Evolutionary conservation across 2,113 vertebrate genomes (phyloP), one percentile per base, ranked within the genome.

Genomic region (Saccopteryx bilineata): DNA sequence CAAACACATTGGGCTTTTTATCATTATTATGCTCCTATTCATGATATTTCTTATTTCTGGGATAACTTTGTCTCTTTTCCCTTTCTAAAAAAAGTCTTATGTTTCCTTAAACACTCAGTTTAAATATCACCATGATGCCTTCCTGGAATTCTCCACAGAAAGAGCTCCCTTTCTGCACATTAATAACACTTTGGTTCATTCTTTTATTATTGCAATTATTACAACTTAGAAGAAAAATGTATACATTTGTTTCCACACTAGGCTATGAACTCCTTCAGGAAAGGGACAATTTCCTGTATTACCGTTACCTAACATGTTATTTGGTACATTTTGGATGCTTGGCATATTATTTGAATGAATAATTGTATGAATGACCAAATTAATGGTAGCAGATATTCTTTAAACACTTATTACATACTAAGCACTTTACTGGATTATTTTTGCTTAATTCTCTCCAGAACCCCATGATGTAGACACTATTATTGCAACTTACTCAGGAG

Each of bases 371-470:
- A 87, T 92, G 46, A 79, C 48, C 33, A 68, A 83, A 93, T 63
- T 58, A 93, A 91, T 83, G 76, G 78, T 4, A 90, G 65, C 39
- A 90, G 71, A 84, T 39, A 82, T 68, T 95, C 63, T 39, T 81
- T 82, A 72, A 92, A 66, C 21, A 69, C 60, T 91, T 83, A 66
- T 50, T 46, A 83, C 63, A 50, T 39, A 24, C 26, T 83, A 61
- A 82, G 10, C 11, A 94, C 54, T 94, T 91, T 54, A 87, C 50
- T 90, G 54, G 60, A 66, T 79, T 83, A 80, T 93, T 96, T 91
- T 90, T 65, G 19, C 69, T 66, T 86, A 72, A 83, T 95, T 94
- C 33, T 54, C 50, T 90, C 69, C 58, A 80, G 87, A 96, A 87
- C 31, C 31, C 14, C 26, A 91, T 91, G 87, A 94, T 19, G 33